Evolutionary conservation across 2,113 vertebrate genomes (phyloP).

Genomic region (Psophia crepitans): DNA sequence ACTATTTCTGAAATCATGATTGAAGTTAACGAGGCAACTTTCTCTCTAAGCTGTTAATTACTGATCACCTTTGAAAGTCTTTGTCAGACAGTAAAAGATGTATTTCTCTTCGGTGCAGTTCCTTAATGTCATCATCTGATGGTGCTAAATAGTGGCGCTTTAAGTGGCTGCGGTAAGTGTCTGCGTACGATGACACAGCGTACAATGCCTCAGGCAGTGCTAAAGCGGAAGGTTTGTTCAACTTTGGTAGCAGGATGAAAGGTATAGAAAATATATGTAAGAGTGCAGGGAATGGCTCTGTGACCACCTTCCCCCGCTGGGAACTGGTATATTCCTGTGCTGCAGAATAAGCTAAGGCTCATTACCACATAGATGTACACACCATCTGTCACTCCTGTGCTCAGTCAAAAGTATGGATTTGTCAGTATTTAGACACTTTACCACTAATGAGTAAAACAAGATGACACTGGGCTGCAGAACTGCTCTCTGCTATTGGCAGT

Average conservation of each 20-base stretch:
- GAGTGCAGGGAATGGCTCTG: background rate
- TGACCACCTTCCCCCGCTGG: background rate
- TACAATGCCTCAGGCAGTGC: background rate
- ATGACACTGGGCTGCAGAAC: background rate
- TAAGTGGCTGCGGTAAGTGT: background rate
- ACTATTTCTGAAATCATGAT: background rate
- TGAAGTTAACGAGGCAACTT: background rate
- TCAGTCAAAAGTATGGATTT: background rate
- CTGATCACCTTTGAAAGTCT: background rate
- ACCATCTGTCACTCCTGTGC: background rate
- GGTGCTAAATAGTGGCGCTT: background rate
- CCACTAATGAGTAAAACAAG: background rate
- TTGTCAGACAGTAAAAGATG: background rate
- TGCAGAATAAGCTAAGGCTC: background rate
- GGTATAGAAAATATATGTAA: background rate
- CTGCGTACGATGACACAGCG: fast-evolving
- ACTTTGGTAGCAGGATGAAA: background rate
- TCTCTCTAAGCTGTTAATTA: background rate
- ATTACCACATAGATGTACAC: background rate
- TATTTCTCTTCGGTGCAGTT: background rate
- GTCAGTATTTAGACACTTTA: background rate
- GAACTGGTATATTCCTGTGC: background rate
- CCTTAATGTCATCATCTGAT: background rate
- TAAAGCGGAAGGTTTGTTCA: fast-evolving
- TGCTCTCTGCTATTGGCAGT: background rate